Evolutionary conservation across 2,888 invertebrate species (phyloP).

Genomic region (Lasioglossum malachurum): DNA sequence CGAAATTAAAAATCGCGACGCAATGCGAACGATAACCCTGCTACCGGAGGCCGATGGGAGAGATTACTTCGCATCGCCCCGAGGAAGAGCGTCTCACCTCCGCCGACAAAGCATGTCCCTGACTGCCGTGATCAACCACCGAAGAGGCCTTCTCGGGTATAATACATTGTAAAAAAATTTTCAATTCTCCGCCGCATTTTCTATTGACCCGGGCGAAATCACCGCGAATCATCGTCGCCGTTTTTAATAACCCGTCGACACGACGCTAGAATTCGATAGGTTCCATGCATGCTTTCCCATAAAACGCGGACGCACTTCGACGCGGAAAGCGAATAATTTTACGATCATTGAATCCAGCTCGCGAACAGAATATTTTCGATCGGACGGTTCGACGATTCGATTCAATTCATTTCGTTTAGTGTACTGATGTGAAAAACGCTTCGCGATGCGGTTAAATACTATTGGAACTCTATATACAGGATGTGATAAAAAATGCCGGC

Average conservation of each 20-base stretch:
- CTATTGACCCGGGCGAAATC: not conserved
- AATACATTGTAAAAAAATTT: conserved; percentile 17
- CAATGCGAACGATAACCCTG: conserved; percentile 33
- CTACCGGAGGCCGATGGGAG: conserved; percentile 72
- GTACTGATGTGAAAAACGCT: conserved; percentile 44
- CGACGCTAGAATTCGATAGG: conserved; percentile 8
- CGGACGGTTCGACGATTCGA: conserved; percentile 53
- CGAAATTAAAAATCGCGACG: conserved; percentile 44
- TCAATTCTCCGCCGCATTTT: conserved; percentile 4
- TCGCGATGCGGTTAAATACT: conserved; percentile 32
- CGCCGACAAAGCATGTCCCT: conserved; percentile 79
- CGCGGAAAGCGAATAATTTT: conserved; percentile 52
- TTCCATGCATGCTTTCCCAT: not conserved
- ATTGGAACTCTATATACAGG: not conserved
- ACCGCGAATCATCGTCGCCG: not conserved
- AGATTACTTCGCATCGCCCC: conserved; percentile 71
- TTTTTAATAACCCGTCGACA: conserved; percentile 37
- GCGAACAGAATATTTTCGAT: conserved; percentile 56
- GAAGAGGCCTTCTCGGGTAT: conserved; percentile 79
- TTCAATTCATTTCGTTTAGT: conserved; percentile 50
- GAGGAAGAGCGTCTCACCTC: conserved; percentile 74
- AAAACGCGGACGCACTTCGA: conserved; percentile 22
- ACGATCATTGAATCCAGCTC: conserved; percentile 59
- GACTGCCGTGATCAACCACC: conserved; percentile 80
- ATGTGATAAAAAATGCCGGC: not conserved